Evolutionary conservation across 2,113 vertebrate species (phyloP).

Genomic region (Chelonoidis abingdonii): DNA sequence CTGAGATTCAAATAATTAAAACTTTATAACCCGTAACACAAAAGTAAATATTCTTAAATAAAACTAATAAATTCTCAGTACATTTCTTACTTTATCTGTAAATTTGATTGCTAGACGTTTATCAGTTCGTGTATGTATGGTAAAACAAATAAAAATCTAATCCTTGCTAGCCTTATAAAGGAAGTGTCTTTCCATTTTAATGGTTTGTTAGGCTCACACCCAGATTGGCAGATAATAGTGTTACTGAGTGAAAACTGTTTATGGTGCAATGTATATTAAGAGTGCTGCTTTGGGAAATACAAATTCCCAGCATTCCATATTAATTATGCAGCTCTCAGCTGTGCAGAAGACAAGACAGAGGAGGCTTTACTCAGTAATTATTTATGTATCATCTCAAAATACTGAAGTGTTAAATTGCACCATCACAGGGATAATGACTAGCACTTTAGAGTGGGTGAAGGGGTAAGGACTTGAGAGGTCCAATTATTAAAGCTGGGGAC

Average conservation of each 20-base stretch:
- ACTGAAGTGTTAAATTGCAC: not conserved
- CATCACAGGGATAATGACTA: not conserved
- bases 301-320: not conserved
- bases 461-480: not conserved
- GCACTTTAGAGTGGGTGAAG: not conserved
- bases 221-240: too few species aligned
- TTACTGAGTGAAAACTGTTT: not conserved
- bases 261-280: not conserved
- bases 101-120: too few species aligned
- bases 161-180: not conserved
- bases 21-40: not conserved
- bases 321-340: conserved; percentile 6
- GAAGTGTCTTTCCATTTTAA: not conserved
- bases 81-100: not conserved
- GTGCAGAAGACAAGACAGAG: not conserved
- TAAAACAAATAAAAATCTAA: not conserved
- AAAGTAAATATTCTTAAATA: not conserved
- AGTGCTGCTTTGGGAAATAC: not conserved
- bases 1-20: not conserved
- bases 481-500: rapidly evolving
- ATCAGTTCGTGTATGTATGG: not conserved
- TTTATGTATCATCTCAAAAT: not conserved
- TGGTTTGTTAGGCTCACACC: not conserved
- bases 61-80: not conserved
- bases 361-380: not conserved